Conservation (phyloP, 2,113 vertebrate genomes). For the Coptodon rendalli region DNA sequence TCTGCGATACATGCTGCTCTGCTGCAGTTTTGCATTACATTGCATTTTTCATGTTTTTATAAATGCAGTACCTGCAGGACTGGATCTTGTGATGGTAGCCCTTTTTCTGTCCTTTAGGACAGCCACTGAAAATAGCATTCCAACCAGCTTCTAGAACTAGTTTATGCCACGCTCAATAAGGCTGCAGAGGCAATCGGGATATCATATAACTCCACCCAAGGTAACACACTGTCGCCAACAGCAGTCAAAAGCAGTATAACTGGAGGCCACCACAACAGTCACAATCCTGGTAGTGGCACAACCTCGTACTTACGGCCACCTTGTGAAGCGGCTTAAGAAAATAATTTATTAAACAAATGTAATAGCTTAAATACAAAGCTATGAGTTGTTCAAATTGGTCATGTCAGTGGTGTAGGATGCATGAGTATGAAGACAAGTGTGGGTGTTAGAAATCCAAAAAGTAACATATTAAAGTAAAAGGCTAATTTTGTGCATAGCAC, state of each 20-base stretch:
- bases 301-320: fast-evolving
- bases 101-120: fast-evolving
- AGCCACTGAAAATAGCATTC: not conserved
- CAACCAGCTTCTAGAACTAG: not conserved
- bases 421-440: not conserved
- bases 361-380: not conserved
- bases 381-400: not conserved
- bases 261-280: not conserved
- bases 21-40: not conserved
- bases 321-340: not conserved
- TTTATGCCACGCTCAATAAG: not conserved
- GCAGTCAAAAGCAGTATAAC: not conserved
- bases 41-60: not conserved
- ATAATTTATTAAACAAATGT: not conserved
- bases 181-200: not conserved
- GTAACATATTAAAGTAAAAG: too few species aligned
- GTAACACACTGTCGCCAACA: not conserved
- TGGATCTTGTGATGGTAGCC: not conserved
- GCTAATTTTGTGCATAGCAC: too few species aligned
- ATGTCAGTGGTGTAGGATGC: not conserved
- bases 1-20: not conserved
- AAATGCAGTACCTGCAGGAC: not conserved
- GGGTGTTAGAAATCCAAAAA: not conserved
- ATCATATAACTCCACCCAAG: not conserved
- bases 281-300: not conserved